These are phyloP conservation scores for Pseudonaja textilis DNA, from an alignment of 2,113 vertebrate species.

Conservation along the genomic window DNA sequence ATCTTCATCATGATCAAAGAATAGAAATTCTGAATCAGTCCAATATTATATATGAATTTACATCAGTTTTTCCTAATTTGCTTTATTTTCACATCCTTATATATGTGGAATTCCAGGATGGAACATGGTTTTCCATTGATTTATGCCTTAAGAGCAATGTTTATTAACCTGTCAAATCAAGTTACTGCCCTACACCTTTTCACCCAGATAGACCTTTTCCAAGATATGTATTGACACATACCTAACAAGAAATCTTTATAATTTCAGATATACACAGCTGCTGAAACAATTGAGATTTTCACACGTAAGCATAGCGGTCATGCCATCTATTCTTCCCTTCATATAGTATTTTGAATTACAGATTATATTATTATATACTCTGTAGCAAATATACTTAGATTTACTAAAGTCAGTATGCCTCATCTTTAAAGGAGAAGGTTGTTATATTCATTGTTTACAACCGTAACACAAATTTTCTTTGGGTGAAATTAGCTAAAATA, in stretches of 20 bases:
- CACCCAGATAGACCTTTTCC: background rate
- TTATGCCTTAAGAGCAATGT: background rate
- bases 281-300: background rate
- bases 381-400: background rate
- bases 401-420: background rate
- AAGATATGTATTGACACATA: background rate
- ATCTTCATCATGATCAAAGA: background rate
- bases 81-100: background rate
- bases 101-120: background rate
- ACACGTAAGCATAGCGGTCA: background rate
- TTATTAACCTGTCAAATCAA: background rate
- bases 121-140: background rate
- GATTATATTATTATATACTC: background rate
- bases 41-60: slow-evolving; percentile 7
- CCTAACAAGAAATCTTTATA: background rate
- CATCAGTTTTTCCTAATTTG: background rate
- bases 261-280: background rate
- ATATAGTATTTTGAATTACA: background rate
- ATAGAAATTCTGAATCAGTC: background rate
- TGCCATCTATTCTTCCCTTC: background rate
- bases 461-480: background rate
- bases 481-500: background rate
- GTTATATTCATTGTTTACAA: background rate
- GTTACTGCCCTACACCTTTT: background rate
- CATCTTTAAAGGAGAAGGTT: background rate